These are phyloP conservation scores for Todiramphus chloris DNA, from an alignment of 2,113 vertebrate species.

Conservation along the genomic window DNA sequence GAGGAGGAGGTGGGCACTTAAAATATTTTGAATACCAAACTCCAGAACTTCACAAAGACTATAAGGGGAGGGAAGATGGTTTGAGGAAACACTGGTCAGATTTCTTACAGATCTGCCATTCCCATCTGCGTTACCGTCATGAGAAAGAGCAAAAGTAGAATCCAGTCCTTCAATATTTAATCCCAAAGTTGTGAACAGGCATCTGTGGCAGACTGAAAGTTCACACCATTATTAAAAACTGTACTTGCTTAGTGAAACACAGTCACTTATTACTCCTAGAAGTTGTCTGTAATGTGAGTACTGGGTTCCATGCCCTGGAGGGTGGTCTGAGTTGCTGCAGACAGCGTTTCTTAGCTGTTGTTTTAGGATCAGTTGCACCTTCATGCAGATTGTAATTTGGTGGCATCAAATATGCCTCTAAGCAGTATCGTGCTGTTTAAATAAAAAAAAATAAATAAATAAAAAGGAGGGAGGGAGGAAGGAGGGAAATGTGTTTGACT, in stretches of 20 bases:
- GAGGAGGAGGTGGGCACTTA: not conserved
- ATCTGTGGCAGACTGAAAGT: not conserved
- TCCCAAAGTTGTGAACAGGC: not conserved
- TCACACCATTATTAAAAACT: not conserved
- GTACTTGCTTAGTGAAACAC: not conserved
- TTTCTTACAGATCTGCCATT: not conserved
- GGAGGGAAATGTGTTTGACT: not conserved
- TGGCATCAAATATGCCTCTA: not conserved
- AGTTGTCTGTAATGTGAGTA: not conserved
- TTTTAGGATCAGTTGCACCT: slow-evolving; percentile 21
- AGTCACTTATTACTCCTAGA: not conserved
- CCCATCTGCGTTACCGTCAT: not conserved
- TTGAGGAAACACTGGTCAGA: not conserved
- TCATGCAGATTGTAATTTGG: not conserved
- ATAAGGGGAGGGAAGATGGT: not conserved
- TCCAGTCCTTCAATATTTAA: not conserved
- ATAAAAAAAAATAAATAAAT: not conserved
- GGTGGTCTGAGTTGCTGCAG: not conserved
- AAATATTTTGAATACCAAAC: not conserved
- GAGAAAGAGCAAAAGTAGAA: not conserved
- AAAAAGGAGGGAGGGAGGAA: not conserved
- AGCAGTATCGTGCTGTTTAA: not conserved
- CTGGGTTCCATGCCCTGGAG: not conserved
- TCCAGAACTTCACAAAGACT: not conserved
- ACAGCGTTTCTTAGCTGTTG: not conserved